Base-by-base conservation (phyloP, 2,888 invertebrate species). In the Eilema griseolum region DNA sequence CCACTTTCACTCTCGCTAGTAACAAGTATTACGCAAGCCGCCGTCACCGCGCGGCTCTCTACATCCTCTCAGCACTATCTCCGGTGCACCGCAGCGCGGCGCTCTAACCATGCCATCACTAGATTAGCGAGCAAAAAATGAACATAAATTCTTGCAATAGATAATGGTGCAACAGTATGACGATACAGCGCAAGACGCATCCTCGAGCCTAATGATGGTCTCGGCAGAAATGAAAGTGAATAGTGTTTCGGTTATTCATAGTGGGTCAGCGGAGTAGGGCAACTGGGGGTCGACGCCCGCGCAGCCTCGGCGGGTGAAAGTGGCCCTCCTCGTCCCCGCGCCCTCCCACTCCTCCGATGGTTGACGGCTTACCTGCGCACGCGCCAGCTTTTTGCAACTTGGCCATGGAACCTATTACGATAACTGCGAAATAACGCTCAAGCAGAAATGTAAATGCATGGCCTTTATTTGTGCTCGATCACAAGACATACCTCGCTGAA, bases 231-330 rank as follows among this genome's bases (percentile, higher is more conserved):
- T 92, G 95, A 95, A 95, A 95, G 95, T 94, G 92, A 93, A 83
- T 84, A 91, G 89, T 91, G 91, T 93, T 94, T 94, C 92, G 91
- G 89, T 90, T 89, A 89, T 88, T 86, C 84, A 88, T 89, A 92
- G 91, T 95, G 85, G 95, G 95, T 95, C 93, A 95, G 89, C 93
- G 92, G 95, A 95, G 95, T 93, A 95, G 95, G 94, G 83, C 95
- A 93, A 75, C 83, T n/a, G 87, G 91, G 93, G 95, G 93, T 95
- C 95, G 94, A 89, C 93, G 94, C 88, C 93, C 95, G 95, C 94
- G 94, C 94, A 95, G 93, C 95, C 95, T 95, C 94, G 95, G 86
- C 84, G 86, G 89, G 95, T 93, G 94, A 95, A 94, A 95, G 95
- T 95, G 93, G 88, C 91, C 92, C 92, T 90, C 91, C 88, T 84